Evolutionary conservation across 30 jellyfish, hydroid and myxozoan species (phyloP), one percentile per base, ranked within the genome.

Genomic region (Aurelia coerulea): DNA sequence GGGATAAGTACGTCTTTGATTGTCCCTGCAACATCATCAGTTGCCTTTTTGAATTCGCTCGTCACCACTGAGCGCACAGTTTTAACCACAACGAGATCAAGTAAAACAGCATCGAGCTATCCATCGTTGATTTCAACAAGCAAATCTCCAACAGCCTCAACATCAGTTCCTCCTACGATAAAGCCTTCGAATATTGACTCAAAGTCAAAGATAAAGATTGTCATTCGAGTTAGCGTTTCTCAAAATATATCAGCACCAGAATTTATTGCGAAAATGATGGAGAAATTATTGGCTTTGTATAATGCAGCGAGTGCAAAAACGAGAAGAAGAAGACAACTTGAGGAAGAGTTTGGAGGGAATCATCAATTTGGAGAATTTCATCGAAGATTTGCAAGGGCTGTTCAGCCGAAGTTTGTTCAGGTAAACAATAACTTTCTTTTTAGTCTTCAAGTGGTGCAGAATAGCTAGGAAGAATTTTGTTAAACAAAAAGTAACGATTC

Each of bases 311-410:
- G 31, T 11, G 69, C 70, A 8, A 46, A 73, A 14, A 42, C 37
- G 18, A 51, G 84, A 73, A 73, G 69, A 54, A 19, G 53, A 73
- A 18, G 84, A 73, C 18, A 13, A 2, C 17, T 73, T n/a, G 69
- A 15, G 11, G 65, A 18, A 37, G 64, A 9, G n/a, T n/a, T 16
- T 4, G 6, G n/a, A 14, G 18, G 15, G 49, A 46, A 46, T 46
- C 0, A 46, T 46, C 56, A 9, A 4, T 46, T 46, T 46, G 14
- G 1, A 46, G 56, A 46, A 46, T 41, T 37, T 18, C 84, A 15
- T 14, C 69, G 11, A 6, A 73, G 68, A 19, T 1, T 15, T 3
- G 29, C 6, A 10, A 73, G 70, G 5, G 46, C 64, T 52, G 69
- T 49, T 73, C 50, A 31, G 12, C n/a, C 29, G 13, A 15, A 12